A percentile compares a stretch with the other conserved stretches of the same genome.
Evolutionary conservation across 1,140 invertebrate genomes (phyloP).

Genomic region (Antheraea mylitta): DNA sequence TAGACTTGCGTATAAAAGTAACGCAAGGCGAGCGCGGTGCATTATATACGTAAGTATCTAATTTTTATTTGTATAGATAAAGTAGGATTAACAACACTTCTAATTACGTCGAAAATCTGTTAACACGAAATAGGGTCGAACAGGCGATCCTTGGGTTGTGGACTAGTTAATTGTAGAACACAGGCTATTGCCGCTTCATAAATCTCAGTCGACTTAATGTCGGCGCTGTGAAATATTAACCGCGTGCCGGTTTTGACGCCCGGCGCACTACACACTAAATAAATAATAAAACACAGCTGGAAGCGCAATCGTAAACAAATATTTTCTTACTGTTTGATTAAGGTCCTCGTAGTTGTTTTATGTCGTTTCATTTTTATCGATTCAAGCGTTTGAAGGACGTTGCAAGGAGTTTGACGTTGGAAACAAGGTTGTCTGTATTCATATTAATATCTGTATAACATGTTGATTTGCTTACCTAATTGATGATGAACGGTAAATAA

Average conservation of each 20-base stretch:
- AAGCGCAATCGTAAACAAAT: constrained; percentile 23
- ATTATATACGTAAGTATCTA: too few species aligned
- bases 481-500: too few species aligned
- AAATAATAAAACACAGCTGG: constrained; percentile 54
- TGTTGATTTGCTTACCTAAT: too few species aligned
- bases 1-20: too few species aligned
- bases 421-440: neutral
- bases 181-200: constrained; percentile 56
- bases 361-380: neutral
- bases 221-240: constrained; percentile 72
- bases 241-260: constrained; percentile 64
- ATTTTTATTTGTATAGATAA: too few species aligned
- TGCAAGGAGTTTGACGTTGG: neutral
- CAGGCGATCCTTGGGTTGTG: constrained; percentile 18
- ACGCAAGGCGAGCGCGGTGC: too few species aligned
- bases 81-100: too few species aligned
- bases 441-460: too few species aligned
- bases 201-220: constrained; percentile 73
- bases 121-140: neutral
- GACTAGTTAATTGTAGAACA: constrained; percentile 68
- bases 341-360: constrained; percentile 8
- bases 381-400: neutral
- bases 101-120: too few species aligned
- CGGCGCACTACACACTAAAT: constrained; percentile 43
- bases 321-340: constrained; percentile 12